phyloP scores from a whole-genome alignment of 2,113 vertebrate species.

The Vanacampus margaritifer region DNA sequence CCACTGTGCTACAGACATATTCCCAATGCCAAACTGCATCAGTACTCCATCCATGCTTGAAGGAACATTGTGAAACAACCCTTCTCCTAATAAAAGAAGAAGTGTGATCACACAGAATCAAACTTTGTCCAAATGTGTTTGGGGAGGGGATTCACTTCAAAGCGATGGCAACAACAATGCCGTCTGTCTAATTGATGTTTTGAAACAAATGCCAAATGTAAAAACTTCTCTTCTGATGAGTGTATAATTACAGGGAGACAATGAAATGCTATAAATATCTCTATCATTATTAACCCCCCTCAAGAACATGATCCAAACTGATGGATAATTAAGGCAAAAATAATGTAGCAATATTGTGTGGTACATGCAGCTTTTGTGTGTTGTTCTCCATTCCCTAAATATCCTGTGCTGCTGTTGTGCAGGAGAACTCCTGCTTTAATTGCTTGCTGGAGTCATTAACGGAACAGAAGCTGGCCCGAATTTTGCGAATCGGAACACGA shows the following conservation, averaged over 20 bases:
- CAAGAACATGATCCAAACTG: conserved; percentile 67
- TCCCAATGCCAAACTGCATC: conserved; percentile 13
- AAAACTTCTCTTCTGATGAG: conserved; percentile 62
- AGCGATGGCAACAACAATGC: conserved; percentile 58
- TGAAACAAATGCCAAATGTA: conserved; percentile 63
- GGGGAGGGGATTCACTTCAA: conserved; percentile 64
- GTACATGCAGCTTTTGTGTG: conserved; percentile 22
- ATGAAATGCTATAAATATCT: conserved; percentile 68
- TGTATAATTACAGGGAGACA: conserved; percentile 68
- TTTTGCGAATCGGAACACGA: conserved; percentile 12
- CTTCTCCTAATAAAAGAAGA: conserved; percentile 37
- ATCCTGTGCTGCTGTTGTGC: conserved; percentile 31
- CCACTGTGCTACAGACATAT: background rate
- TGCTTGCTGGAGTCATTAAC: conserved; percentile 63
- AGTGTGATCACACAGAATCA: conserved; percentile 31
- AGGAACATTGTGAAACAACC: conserved; percentile 28
- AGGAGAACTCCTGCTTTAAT: conserved; percentile 58
- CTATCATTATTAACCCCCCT: conserved; percentile 63
- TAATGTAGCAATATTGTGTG: conserved; percentile 46
- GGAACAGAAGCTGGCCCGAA: conserved; percentile 38
- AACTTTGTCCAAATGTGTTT: conserved; percentile 60
- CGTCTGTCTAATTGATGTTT: conserved; percentile 70
- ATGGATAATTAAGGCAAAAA: conserved; percentile 69
- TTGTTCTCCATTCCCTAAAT: conserved; percentile 41
- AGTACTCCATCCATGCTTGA: background rate